Evolutionary conservation across 2,888 invertebrate genomes (phyloP), one percentile per base, ranked within the genome.

Genomic region (Trissoscelio sp.): DNA sequence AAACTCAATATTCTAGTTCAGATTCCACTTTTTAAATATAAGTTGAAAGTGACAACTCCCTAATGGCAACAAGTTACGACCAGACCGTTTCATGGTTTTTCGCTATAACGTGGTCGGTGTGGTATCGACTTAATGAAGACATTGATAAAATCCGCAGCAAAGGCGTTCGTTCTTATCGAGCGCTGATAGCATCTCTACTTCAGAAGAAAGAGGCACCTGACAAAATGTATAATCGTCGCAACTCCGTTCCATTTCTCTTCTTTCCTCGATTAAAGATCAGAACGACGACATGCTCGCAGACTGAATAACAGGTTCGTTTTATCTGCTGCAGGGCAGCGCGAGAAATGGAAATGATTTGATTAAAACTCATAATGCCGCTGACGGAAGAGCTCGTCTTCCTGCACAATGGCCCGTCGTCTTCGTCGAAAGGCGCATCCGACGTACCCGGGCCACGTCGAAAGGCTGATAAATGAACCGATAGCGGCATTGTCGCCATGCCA

Each of bases 171-270:
- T 57, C 60, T 81, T 81, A 81, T 81, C 72, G 51, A 53, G 28
- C 55, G 7, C 2, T 31, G 78, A 81, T 78, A 74, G 12, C 48
- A 81, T 78, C 81, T 57, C 22, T 5, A 14, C 62, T 44, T 48
- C 72, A 7, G 77, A 55, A 62, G 81, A 78, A 79, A 83, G 78
- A 75, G 79, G 53, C 58, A 57, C 48, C 77, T 84, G 81, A 84
- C 83, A 84, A 84, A 84, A 83, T 81, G 83, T 81, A 69, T 78
- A 83, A 82, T 75, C 83, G 82, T 77, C 69, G 48, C 62, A 53
- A 57, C 62, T 70, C 75, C 92, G 93, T 94, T 93, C 94, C 93
- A 93, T 92, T 92, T 90, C 91, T 91, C 90, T 88, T 86, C 89
- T 88, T 85, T 81, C 82, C 85, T 77, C 75, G 83, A 81, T 81